phyloP scores from a whole-genome alignment of 37 sponge, comb jelly and placozoan genomes.

The Bolinopsis microptera region DNA sequence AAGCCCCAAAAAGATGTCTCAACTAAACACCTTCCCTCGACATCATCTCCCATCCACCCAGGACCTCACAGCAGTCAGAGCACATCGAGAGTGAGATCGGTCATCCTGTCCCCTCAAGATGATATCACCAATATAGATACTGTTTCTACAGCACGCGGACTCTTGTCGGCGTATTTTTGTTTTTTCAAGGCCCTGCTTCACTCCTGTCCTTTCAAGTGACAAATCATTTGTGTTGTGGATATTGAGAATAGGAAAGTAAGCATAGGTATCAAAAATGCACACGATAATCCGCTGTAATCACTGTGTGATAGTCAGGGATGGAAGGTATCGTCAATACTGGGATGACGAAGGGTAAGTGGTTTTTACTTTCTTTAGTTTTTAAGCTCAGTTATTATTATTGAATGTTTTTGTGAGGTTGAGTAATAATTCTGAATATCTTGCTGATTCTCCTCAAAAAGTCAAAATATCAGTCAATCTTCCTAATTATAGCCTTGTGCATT shows the following conservation, averaged over 20 bases:
- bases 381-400: too few relatives aligned
- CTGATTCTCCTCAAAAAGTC: too few relatives aligned
- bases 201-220: constrained; percentile 68
- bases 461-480: too few relatives aligned
- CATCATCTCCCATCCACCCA: not conserved
- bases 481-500: too few relatives aligned
- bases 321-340: constrained; percentile 73
- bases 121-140: not conserved
- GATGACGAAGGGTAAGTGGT: constrained; percentile 87
- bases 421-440: too few relatives aligned
- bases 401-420: too few relatives aligned
- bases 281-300: constrained; percentile 72
- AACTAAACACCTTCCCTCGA: not conserved
- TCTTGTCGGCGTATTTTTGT: not conserved
- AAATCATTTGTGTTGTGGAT: constrained; percentile 66
- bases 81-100: constrained; percentile 42
- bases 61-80: constrained; percentile 5
- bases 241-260: constrained; percentile 67
- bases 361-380: too few relatives aligned
- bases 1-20: not conserved
- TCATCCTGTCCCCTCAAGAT: not conserved
- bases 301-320: constrained; percentile 71
- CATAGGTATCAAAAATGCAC: constrained; percentile 65
- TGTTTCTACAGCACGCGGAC: not conserved
- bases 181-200: not conserved